Evolutionary conservation across 2,888 invertebrate genomes (phyloP), one percentile per base, ranked within the genome.

Genomic region (Phytoseiulus persimilis): DNA sequence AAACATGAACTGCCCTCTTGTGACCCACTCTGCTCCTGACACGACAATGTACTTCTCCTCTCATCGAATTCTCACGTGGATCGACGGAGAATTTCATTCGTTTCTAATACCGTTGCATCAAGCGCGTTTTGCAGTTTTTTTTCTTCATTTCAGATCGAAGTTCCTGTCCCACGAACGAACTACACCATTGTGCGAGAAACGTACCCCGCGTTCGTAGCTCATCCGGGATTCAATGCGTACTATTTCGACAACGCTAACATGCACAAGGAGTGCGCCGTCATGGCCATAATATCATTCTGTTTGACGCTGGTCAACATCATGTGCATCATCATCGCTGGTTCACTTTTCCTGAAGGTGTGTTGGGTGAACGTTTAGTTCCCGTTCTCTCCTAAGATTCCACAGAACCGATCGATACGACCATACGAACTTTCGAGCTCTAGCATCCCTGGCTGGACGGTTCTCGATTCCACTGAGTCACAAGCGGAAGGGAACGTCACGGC

Each of bases 291-390:
- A 90, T 96, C 96, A 92, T 95, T 96, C 90, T 94, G 95, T 91
- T 93, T 96, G 90, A 96, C 96, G 0, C 94, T 96, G 89, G 94
- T 96, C 83, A 96, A 96, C 93, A 96, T 96, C 90, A 94, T 95
- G 92, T 96, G 96, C 93, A 96, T 96, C 92, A 95, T 96, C 92
- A 94, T 95, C 91, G 95, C 96, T 90, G 96, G 96, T 0, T 95
- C 96, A 91, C 94, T 96, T 91, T 95, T 96, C 90, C 93, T 96
- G 89, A 96, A 96, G 94, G 94, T 95, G 92, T 91, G 91, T 32
- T 33, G 28, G n/a, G 33, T 84, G 23, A 84, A 23, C 65, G 1
- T 11, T 3, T 28, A n/a, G 31, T 23, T 0, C 31, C 45, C 31
- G 65, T 65, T 65, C 65, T 23, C 2, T 28, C 65, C 9, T 23